Conservation (phyloP, 2,113 vertebrate genomes). For the Morone chrysops region DNA sequence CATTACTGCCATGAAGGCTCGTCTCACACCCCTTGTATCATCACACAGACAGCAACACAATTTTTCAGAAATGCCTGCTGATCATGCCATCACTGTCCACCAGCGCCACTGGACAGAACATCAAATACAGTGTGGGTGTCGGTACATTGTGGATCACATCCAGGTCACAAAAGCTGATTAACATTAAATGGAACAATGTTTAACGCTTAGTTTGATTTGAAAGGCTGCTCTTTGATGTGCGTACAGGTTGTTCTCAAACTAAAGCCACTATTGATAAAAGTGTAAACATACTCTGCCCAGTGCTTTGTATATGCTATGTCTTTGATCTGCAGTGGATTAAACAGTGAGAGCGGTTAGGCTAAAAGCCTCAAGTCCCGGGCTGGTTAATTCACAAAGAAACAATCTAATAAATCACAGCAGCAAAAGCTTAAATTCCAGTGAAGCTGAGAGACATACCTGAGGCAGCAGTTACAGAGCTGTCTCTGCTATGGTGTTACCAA, state of each 20-base stretch:
- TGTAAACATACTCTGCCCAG: too few relatives aligned
- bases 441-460: not conserved
- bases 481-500: not conserved
- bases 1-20: slow-evolving; percentile 4
- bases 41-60: not conserved
- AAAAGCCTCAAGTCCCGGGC: not conserved
- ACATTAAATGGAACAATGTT: not conserved
- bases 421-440: not conserved
- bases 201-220: not conserved
- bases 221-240: not conserved
- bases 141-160: slow-evolving; percentile 21
- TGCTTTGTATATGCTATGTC: not conserved
- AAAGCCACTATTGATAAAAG: not conserved
- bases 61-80: not conserved
- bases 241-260: not conserved
- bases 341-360: not conserved
- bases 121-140: slow-evolving; percentile 2
- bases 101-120: slow-evolving; percentile 12
- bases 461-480: not conserved
- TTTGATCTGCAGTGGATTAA: slow-evolving; percentile 1
- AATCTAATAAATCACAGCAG: slow-evolving; percentile 9
- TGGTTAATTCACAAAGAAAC: slow-evolving; percentile 1
- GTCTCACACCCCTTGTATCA: slow-evolving; percentile 18
- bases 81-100: slow-evolving; percentile 14
- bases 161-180: slow-evolving; percentile 21